A percentile compares a stretch with the other conserved stretches of the same genome.
Evolutionary conservation across 2,797 vertebrate species (phyloP).

Genomic region (Bryconaethiops microstoma): DNA sequence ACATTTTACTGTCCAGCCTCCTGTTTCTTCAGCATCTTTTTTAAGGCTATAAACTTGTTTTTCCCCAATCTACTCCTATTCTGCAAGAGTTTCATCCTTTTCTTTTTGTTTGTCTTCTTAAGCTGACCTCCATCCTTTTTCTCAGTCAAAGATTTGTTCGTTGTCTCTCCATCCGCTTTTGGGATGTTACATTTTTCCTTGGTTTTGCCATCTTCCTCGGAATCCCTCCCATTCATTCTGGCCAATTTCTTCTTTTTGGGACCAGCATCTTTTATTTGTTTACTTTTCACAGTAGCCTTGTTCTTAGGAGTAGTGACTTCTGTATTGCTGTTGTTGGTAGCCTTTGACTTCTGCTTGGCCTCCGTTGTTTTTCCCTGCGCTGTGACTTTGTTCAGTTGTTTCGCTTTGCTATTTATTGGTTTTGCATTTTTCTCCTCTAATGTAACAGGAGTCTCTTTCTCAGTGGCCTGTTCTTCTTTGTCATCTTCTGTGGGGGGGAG

Average conservation of each 20-base stretch:
- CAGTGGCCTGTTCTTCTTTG: conserved; percentile 55
- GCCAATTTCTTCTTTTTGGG: conserved; percentile 75
- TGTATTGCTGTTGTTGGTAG: conserved; percentile 61
- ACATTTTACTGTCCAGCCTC: conserved; percentile 41
- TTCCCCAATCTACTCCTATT: conserved; percentile 72
- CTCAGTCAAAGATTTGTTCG: conserved; percentile 41
- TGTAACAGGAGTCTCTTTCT: conserved; percentile 51
- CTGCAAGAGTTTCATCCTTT: conserved; percentile 55
- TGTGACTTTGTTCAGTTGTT: conserved; percentile 54
- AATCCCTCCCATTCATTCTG: conserved; percentile 66
- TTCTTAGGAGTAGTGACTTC: conserved; percentile 52
- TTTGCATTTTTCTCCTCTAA: conserved; percentile 54
- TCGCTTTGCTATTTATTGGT: conserved; percentile 49
- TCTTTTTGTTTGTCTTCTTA: conserved; percentile 69
- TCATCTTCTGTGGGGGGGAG: conserved; percentile 44
- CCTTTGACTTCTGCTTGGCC: conserved; percentile 57
- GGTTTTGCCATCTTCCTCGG: conserved; percentile 47
- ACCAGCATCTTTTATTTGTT: conserved; percentile 61
- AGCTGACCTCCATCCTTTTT: conserved; percentile 66
- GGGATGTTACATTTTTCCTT: conserved; percentile 48
- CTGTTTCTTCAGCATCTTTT: conserved; percentile 61
- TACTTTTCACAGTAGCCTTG: conserved; percentile 55
- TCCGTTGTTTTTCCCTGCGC: conserved; percentile 49
- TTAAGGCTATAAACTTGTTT: conserved; percentile 77
- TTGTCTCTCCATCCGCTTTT: conserved; percentile 35